Percentiles rank a stretch among this genome's conserved stretches.
Conservation (phyloP, 2,888 invertebrate species). For the Zygaena filipendulae region DNA sequence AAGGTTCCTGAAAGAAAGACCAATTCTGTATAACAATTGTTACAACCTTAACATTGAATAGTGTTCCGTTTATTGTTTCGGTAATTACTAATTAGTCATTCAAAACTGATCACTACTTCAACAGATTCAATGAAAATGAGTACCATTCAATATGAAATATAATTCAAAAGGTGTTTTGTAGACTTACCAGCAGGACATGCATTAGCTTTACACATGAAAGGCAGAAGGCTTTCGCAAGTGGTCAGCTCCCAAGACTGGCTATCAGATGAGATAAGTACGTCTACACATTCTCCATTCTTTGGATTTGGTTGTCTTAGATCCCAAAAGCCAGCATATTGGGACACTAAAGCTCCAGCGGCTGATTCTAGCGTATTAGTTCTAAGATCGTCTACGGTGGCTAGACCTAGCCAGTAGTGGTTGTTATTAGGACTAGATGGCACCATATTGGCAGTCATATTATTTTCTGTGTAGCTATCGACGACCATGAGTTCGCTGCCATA, state of each 20-base stretch:
- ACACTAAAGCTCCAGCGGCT: slow-evolving; percentile 88
- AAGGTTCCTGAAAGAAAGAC: slow-evolving; percentile 76
- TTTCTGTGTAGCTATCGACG: slow-evolving; percentile 90
- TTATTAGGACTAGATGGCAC: slow-evolving; percentile 76
- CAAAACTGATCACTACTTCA: too few species aligned
- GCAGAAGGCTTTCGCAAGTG: slow-evolving; percentile 92
- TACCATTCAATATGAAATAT: slow-evolving; percentile 15
- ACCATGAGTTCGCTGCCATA: slow-evolving; percentile 96
- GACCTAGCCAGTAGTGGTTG: slow-evolving; percentile 89
- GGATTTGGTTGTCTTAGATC: slow-evolving; percentile 90
- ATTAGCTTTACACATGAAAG: slow-evolving; percentile 91
- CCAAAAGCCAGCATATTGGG: slow-evolving; percentile 96
- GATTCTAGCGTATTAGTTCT: slow-evolving; percentile 95
- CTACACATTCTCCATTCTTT: slow-evolving; percentile 90
- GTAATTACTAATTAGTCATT: slow-evolving; percentile 15
- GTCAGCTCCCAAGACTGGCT: slow-evolving; percentile 93
- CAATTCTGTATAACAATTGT: slow-evolving; percentile 33
- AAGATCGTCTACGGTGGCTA: slow-evolving; percentile 90
- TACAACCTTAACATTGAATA: slow-evolving; percentile 27
- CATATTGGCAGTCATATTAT: slow-evolving; percentile 88
- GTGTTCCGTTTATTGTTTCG: slow-evolving; percentile 25
- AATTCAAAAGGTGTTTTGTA: slow-evolving; percentile 10
- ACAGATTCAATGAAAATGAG: slow-evolving; percentile 9
- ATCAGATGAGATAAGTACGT: slow-evolving; percentile 76
- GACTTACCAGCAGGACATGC: slow-evolving; percentile 89